Base-by-base conservation (phyloP, 2,888 invertebrate genomes). In the Parnassius orleans region DNA sequence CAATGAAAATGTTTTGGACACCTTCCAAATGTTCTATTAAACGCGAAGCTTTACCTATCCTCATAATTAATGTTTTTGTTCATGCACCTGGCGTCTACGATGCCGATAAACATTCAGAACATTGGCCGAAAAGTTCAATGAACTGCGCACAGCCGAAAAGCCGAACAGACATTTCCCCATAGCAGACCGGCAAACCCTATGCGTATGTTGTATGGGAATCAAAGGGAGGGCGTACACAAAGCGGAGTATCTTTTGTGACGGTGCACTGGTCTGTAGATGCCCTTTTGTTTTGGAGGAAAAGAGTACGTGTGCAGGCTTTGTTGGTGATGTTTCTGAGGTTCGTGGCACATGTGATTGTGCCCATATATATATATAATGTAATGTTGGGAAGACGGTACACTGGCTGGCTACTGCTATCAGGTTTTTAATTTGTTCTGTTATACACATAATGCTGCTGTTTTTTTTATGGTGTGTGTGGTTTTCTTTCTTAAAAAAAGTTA, bases 211-310 rank as follows among this genome's bases (percentile, higher is more conserved):
- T 72, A 72, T 68, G 67, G 72, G 69, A 72, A 71, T 63, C 68
- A 72, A 69, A 77, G 78, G 73, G 76, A 75, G 69, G 75, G 75
- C 68, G 72, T 67, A 58, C 69, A 66, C 68, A 76, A 73, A 72
- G 72, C 69, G 75, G 75, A 74, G 81, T 75, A 72, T 71, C 76
- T 75, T 81, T 84, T 84, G 80, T 83, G 65, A 58, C 57, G 65
- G 74, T 65, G 75, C 81, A 81, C 71, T 77, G 77, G 76, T 70
- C 75, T 81, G 79, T 71, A 68, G 66, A 70, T 57, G 63, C 66
- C 64, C 75, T 72, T 79, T 80, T 81, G 78, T 80, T 74, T 50
- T 14, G 46, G 19, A 47, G 14, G 50, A 47, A 33, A 57, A 48
- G 42, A 33, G 24, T 44, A 47, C 50, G n/a, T 19, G 48, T 10